Base-by-base conservation (phyloP, 1,140 invertebrate species). In the silkworm (Bombyx mori) region DNA sequence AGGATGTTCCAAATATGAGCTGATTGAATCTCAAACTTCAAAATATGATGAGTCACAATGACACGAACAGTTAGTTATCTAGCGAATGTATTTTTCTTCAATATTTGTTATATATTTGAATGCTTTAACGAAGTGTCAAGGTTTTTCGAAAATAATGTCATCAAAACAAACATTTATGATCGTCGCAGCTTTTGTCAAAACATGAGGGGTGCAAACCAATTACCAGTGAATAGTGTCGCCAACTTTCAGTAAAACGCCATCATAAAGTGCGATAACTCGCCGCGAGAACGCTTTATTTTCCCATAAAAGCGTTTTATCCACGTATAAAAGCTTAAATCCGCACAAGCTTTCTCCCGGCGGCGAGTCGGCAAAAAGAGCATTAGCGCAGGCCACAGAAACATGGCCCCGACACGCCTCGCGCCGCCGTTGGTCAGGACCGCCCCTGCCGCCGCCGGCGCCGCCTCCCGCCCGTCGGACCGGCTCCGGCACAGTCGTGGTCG, bases 261-360 rank as follows among this genome's bases (percentile, higher is more conserved):
- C 77, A 79, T 84, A 83, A 84, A 84, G 77, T 77, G 79, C 73
- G 83, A 84, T 80, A 83, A 82, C 77, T 81, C 81, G 79, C 80
- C 72, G 82, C 78, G 78, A 79, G 79, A 82, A 82, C 80, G 75
- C 79, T 86, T 83, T 86, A 84, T 86, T 82, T 85, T 80, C 67
- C 79, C 74, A 82, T 86, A 86, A 86, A 83, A 86, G 79, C 83
- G 81, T 82, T 86, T 84, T 84, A 86, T 84, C 77, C 81, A 82
- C 80, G 77, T 86, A 83, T 86, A 86, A 86, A 86, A 84, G 80
- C 82, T 86, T 82, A 83, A 86, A 86, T 86, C 82, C 79, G 79
- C 79, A 76, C 74, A 70, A 84, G 81, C 82, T 86, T 86, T 86
- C 82, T 79, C 78, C 73, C 72, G 73, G 69, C 67, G 69, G 73